These are phyloP conservation scores for Corydoras sp. DNA, from an alignment of 2,113 vertebrate genomes.

Conservation along the genomic window DNA sequence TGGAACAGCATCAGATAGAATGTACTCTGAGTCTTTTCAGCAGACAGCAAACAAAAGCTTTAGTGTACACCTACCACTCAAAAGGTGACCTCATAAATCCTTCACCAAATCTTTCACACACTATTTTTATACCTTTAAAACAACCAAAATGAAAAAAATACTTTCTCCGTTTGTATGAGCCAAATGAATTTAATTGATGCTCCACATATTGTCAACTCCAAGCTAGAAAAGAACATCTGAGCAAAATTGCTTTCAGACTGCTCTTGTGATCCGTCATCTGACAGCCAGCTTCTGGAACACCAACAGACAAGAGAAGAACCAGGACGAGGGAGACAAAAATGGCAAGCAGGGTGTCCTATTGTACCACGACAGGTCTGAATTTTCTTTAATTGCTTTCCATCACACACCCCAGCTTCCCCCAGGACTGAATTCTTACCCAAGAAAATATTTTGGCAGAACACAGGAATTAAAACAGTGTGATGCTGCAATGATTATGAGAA, in stretches of 20 bases:
- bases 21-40: conserved; percentile 20
- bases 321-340: conserved; percentile 20
- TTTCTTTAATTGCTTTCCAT: conserved; percentile 30
- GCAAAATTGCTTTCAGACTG: conserved; percentile 13
- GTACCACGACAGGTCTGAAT: conserved; percentile 25
- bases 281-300: conserved; percentile 17
- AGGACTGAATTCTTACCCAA: conserved; percentile 24
- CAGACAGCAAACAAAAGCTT: conserved; percentile 15
- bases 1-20: conserved; percentile 25
- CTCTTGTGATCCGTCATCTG: conserved; percentile 17
- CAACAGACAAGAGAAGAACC: conserved; percentile 24
- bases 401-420: conserved; percentile 10
- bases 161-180: conserved; percentile 2
- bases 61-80: neutral
- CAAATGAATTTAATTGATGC: conserved; percentile 33
- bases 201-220: conserved; percentile 18
- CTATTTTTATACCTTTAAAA: neutral
- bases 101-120: neutral
- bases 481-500: neutral
- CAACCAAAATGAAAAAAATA: conserved; percentile 3
- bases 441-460: conserved; percentile 22
- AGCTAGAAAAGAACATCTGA: conserved; percentile 10
- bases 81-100: conserved; percentile 3
- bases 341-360: conserved; percentile 22
- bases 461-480: neutral